Conservation (phyloP, 2,797 vertebrate species). For the Poecilia wingei region DNA sequence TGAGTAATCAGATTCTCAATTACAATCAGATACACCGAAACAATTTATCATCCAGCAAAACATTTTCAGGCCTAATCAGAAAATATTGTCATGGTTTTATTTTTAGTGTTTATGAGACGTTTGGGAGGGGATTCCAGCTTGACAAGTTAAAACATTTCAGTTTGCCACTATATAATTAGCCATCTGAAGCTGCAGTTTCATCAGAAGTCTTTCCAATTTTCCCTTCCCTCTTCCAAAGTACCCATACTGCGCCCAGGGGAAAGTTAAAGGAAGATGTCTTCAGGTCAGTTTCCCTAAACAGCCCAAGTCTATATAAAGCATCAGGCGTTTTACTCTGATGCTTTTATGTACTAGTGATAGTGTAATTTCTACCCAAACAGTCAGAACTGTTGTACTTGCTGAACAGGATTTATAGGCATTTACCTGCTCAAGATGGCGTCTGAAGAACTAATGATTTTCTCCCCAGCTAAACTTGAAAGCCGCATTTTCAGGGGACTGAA, state of each 20-base stretch:
- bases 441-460: background rate
- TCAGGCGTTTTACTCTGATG: background rate
- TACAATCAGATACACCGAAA: too few species aligned
- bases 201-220: background rate
- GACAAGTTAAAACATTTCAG: background rate
- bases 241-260: background rate
- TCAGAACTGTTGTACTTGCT: background rate
- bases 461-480: background rate
- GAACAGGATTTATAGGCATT: background rate
- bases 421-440: background rate
- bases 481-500: background rate
- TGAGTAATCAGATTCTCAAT: too few species aligned
- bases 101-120: too few species aligned
- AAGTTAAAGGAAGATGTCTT: background rate
- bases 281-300: background rate
- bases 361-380: background rate
- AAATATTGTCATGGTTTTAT: too few species aligned
- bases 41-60: too few species aligned
- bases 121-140: background rate
- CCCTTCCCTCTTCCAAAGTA: background rate
- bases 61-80: too few species aligned
- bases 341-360: background rate
- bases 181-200: background rate
- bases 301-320: background rate
- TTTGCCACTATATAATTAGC: background rate